phyloP scores from a whole-genome alignment of 2,797 vertebrate species.

The Ambastaia sidthimunki region DNA sequence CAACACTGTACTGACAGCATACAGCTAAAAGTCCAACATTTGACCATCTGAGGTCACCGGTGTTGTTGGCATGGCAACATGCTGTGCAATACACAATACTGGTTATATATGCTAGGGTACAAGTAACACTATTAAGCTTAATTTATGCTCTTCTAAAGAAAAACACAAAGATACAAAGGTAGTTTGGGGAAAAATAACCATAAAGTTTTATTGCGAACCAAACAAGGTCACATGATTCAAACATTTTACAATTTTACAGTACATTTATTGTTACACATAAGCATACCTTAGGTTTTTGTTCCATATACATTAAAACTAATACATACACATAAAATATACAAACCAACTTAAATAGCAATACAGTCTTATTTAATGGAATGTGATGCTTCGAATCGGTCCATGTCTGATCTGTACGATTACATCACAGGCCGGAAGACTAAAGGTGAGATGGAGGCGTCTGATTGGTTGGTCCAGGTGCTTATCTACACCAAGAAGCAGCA shows the following conservation, averaged over 20 bases:
- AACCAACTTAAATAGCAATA: slow-evolving; percentile 91
- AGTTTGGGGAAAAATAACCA: slow-evolving; percentile 76
- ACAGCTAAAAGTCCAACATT: slow-evolving; percentile 38
- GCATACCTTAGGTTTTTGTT: slow-evolving; percentile 85
- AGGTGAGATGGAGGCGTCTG: slow-evolving; percentile 75
- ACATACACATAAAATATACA: slow-evolving; percentile 93
- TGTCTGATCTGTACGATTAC: slow-evolving; percentile 75
- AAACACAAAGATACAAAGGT: background rate
- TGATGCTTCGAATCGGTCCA: slow-evolving; percentile 80
- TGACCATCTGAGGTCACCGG: slow-evolving; percentile 8
- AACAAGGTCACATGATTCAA: slow-evolving; percentile 88
- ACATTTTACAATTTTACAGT: slow-evolving; percentile 95
- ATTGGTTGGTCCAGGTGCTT: slow-evolving; percentile 83
- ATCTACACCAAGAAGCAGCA: slow-evolving; percentile 87
- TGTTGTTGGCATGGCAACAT: background rate
- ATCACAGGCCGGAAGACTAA: slow-evolving; percentile 78
- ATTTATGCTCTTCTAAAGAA: background rate
- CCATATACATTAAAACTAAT: slow-evolving; percentile 97
- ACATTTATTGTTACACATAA: slow-evolving; percentile 90
- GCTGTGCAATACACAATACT: background rate
- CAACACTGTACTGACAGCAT: slow-evolving; percentile 7
- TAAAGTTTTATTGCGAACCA: slow-evolving; percentile 95
- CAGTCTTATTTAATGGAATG: slow-evolving; percentile 91
- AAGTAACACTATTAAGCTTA: background rate
- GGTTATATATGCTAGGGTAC: background rate